Conservation (phyloP, 2,113 vertebrate species). For the Anoplopoma fimbria region DNA sequence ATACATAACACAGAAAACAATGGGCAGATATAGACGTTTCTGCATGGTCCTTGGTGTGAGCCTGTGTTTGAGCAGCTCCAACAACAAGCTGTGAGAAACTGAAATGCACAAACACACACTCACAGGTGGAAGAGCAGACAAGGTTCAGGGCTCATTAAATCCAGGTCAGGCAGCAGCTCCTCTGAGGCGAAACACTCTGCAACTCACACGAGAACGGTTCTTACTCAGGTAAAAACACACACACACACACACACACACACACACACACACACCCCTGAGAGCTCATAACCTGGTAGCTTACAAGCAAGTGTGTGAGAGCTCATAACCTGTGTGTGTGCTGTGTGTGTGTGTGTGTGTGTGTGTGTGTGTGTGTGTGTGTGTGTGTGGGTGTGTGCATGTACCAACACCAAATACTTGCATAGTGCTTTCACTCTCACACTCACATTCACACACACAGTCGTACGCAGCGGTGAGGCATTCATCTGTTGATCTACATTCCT, state of each 20-base stretch:
- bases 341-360: background rate
- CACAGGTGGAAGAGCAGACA: slow-evolving; percentile 58
- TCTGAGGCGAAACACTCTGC: slow-evolving; percentile 50
- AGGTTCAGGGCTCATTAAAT: slow-evolving; percentile 71
- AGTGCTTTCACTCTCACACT: slow-evolving; percentile 18
- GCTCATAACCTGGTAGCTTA: slow-evolving; percentile 31
- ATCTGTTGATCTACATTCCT: slow-evolving; percentile 78
- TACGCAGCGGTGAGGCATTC: slow-evolving; percentile 41
- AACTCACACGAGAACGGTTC: slow-evolving; percentile 39
- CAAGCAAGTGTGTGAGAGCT: background rate
- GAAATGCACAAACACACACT: slow-evolving; percentile 38
- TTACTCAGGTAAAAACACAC: background rate
- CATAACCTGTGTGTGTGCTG: background rate
- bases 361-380: background rate
- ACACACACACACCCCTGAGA: slow-evolving; percentile 8
- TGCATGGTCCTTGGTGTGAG: slow-evolving; percentile 5
- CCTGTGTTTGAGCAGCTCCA: too few relatives aligned
- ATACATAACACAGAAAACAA: slow-evolving; percentile 18
- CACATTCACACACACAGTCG: slow-evolving; percentile 29
- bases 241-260: slow-evolving; percentile 13
- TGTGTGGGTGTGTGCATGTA: slow-evolving; percentile 9
- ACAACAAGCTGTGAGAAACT: slow-evolving; percentile 40
- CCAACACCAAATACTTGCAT: background rate
- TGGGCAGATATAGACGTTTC: slow-evolving; percentile 10
- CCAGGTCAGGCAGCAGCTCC: slow-evolving; percentile 58